Base-by-base conservation (phyloP, 2,888 invertebrate species). In the Sarcophaga caerulescens region DNA sequence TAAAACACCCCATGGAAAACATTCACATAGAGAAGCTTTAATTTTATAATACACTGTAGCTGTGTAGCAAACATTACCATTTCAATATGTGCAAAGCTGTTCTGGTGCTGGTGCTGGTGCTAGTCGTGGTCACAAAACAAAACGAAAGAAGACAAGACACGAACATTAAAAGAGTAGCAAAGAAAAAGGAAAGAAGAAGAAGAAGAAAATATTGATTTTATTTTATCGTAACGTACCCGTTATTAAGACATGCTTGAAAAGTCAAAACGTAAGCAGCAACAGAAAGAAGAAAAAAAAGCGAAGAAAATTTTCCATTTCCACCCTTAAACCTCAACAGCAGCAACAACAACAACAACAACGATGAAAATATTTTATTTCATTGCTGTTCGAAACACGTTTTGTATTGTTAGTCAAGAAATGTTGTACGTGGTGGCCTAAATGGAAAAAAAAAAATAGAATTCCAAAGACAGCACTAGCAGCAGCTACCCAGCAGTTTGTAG, bases 171-270 rank as follows among this genome's bases (percentile, higher is more conserved):
- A 52, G 52, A 52, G 10, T 14, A 52, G 4, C 52, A 52, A 52
- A 52, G 12, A 76, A 23, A 74, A 44, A 69, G 2, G 35, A 35
- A 35, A 35, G 35, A 35, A 35, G 35, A 35, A 35, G 35, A 35
- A 35, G 10, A 35, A 77, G 65, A 66, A 71, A 70, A 57, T 86
- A 86, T 84, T 81, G 84, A 84, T 86, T 86, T 84, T 86, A 81
- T 83, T 86, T 77, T 78, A 84, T 81, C 84, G 77, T 17, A 52
- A 14, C 52, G 12, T 17, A 52, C 17, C 35, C 17, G 17, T 70
- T 71, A 81, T 52, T 68, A 77, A 75, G 60, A 66, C 12, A 52
- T 81, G 69, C 70, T 79, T 75, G 62, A 17, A 17, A 65, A 21
- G 65, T 52, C 10, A 63, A 63, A 69, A 65, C 12, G 4, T 21